A percentile compares a stretch with the other conserved stretches of the same genome.
Evolutionary conservation across 2,888 invertebrate genomes (phyloP).

Genomic region (Drosophila yooni): DNA sequence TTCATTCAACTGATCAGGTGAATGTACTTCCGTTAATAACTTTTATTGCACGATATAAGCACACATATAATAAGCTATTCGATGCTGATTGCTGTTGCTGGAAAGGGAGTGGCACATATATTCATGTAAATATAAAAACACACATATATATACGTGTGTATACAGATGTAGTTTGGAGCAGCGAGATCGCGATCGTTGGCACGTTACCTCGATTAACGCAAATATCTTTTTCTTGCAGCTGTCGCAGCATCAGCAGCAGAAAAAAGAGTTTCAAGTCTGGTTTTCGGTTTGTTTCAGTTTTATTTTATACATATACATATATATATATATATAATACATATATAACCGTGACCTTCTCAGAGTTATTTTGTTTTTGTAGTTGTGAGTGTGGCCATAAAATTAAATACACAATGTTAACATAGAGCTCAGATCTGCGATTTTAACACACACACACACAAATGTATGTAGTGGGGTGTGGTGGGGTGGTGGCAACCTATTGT

Average conservation of each 20-base stretch:
- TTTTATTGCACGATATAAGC: conserved; percentile 35
- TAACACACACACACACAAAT: conserved; percentile 10
- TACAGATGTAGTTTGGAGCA: conserved; percentile 10
- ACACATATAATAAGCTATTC: conserved; percentile 11
- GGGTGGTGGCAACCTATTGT: conserved; percentile 17
- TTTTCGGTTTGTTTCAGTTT: conserved; percentile 57
- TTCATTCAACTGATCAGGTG: conserved; percentile 80
- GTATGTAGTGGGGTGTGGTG: not conserved
- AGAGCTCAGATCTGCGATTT: conserved; percentile 32
- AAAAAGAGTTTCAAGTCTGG: conserved; percentile 57
- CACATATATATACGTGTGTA: not conserved
- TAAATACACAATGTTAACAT: conserved; percentile 43
- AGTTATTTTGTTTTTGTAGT: conserved; percentile 40
- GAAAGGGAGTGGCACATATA: conserved; percentile 50
- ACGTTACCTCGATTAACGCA: conserved; percentile 76
- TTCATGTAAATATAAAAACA: not conserved
- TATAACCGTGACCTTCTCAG: conserved; percentile 74
- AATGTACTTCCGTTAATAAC: conserved; percentile 78
- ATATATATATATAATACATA: conserved; percentile 30
- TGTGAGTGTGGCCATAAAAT: conserved; percentile 60
- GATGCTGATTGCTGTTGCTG: conserved; percentile 28
- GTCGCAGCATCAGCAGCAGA: conserved; percentile 25
- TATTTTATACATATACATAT: conserved; percentile 48
- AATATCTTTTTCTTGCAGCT: conserved; percentile 52
- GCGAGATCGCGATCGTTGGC: conserved; percentile 64